Conservation (phyloP, 2,113 vertebrate genomes). For the Ophiodon elongatus region DNA sequence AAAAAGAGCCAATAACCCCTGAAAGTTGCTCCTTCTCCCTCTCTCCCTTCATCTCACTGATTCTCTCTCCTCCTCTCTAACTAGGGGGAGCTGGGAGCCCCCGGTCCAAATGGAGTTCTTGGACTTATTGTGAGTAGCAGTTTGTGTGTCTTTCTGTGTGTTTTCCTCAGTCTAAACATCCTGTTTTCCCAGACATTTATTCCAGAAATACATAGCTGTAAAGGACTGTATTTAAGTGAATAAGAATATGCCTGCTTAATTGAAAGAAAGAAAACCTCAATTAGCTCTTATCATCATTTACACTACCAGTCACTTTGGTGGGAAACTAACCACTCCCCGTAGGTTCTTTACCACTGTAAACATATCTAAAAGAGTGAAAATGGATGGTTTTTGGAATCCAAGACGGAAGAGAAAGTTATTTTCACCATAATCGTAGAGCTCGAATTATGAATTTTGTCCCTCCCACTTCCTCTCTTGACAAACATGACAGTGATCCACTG, state of each 20-base stretch:
- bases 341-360: conserved; percentile 20
- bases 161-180: background rate
- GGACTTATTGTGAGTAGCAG: conserved; percentile 95
- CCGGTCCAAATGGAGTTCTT: conserved; percentile 94
- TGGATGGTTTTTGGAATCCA: background rate
- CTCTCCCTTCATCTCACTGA: conserved; percentile 79
- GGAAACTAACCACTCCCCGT: conserved; percentile 11
- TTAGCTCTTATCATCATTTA: conserved; percentile 33
- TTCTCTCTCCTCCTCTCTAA: conserved; percentile 72
- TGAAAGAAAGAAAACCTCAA: conserved; percentile 12
- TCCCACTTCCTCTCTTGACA: conserved; percentile 14
- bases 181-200: conserved; percentile 20
- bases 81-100: conserved; percentile 93
- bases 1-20: conserved; percentile 78
- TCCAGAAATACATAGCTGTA: conserved; percentile 18
- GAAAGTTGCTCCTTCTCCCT: conserved; percentile 78
- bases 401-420: background rate
- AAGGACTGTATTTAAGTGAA: conserved; percentile 40
- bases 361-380: conserved; percentile 22
- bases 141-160: conserved; percentile 25
- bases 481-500: background rate
- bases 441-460: conserved; percentile 3
- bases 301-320: conserved; percentile 14
- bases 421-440: background rate
- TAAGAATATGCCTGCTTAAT: conserved; percentile 31